Evolutionary conservation across 2,888 invertebrate species (phyloP), one percentile per base, ranked within the genome.

Genomic region (Scrobipalpa costella): DNA sequence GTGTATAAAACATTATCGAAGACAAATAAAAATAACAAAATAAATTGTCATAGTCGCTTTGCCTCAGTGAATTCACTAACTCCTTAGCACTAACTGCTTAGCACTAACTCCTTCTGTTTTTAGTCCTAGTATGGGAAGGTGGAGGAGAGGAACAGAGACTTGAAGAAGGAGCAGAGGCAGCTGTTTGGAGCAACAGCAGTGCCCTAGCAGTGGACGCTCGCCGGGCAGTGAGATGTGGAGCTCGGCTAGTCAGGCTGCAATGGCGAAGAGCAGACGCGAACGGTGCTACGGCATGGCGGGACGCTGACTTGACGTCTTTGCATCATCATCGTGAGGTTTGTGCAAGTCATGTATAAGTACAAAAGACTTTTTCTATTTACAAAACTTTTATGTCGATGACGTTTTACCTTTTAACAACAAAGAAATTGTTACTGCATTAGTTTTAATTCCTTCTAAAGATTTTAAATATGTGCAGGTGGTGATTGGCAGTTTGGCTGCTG

Each of bases 401-500:
- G 2, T 27, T 27, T 27, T 27, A 27, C 27, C 27, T 27, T 27
- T n/a, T n/a, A n/a, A 27, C 27, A 27, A 27, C 27, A 27, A n/a
- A n/a, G n/a, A n/a, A n/a, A n/a, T n/a, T n/a, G n/a, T n/a, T 27
- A 27, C 27, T 27, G 27, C 27, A 27, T 27, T 27, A 27, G 27
- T 27, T 27, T 27, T 27, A 27, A 5, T 27, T 27, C 2, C 27
- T 27, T 27, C 13, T 27, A 9, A 19, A 13, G 13, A 15, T 27
- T 6, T 50, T 19, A 3, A n/a, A 44, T 44, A 13, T 44, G 44
- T 44, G 15, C 60, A 91, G 91, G 88, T 91, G 33, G 79, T 90
- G 52, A 79, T 95, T 33, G 92, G 94, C 15, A 94, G 94, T 63
- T 85, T 97, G 13, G 85, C 92, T 7, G 94, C 96, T 0, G 95